Percentiles rank a stretch among this genome's conserved stretches.
Conservation (phyloP, 1,140 invertebrate genomes). For the Batillaria attramentaria region DNA sequence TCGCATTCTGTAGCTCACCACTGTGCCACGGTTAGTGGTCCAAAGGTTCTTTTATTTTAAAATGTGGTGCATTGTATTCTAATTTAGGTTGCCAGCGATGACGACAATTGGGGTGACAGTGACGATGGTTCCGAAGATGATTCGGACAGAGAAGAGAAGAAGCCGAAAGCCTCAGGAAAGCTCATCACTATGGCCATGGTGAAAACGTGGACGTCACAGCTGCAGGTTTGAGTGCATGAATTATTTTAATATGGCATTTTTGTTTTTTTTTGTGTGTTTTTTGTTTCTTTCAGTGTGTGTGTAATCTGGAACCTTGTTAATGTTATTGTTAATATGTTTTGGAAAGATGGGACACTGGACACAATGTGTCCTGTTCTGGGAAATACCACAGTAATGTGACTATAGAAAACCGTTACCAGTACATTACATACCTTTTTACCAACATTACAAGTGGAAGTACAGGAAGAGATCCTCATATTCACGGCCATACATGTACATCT, state of each 20-base stretch:
- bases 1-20: no score
- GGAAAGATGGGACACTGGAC: no score
- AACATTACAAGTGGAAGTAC: no score
- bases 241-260: not conserved
- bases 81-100: slow-evolving; percentile 13
- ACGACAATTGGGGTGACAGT: slow-evolving; percentile 63
- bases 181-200: slow-evolving; percentile 65
- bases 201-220: slow-evolving; percentile 48
- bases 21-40: no score
- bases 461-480: no score
- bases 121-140: slow-evolving; percentile 74
- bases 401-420: no score
- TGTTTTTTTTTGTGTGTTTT: not conserved
- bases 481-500: no score
- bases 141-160: slow-evolving; percentile 44
- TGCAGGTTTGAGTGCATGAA: slow-evolving; percentile 53
- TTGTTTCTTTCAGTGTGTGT: not conserved
- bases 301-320: not conserved
- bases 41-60: no score
- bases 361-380: no score
- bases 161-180: slow-evolving; percentile 33
- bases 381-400: no score
- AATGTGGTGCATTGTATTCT: no score
- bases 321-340: not conserved
- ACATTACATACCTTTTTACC: no score